These are phyloP conservation scores for Gambusia yucatana DNA, from an alignment of 2,797 vertebrate species.

Conservation along the genomic window DNA sequence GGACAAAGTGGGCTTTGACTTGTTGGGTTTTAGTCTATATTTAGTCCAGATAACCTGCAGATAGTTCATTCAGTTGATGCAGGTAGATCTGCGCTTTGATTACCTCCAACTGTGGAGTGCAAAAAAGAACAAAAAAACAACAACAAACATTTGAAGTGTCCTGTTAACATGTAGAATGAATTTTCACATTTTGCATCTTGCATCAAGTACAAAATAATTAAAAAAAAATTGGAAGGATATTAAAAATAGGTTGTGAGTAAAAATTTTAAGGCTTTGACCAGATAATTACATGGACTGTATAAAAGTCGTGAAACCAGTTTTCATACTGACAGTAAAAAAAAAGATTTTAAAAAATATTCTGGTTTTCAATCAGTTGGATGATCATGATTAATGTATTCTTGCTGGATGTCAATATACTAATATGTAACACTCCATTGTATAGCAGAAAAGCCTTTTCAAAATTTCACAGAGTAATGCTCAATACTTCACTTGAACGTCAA, in stretches of 20 bases:
- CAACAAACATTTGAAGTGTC: not conserved
- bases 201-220: not conserved
- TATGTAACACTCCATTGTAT: not conserved
- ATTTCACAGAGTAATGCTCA: not conserved
- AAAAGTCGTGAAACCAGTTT: not conserved
- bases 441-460: not conserved
- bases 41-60: slow-evolving; percentile 37
- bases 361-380: not conserved
- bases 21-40: slow-evolving; percentile 43
- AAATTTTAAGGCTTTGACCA: not conserved
- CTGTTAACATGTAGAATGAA: not conserved
- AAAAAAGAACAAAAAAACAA: not conserved
- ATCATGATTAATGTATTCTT: not conserved
- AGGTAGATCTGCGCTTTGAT: slow-evolving; percentile 4
- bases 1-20: slow-evolving; percentile 61
- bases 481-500: not conserved
- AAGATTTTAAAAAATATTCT: not conserved
- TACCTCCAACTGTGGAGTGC: slow-evolving; percentile 6
- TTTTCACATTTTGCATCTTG: not conserved
- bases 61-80: slow-evolving; percentile 9
- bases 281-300: not conserved
- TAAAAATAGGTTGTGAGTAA: not conserved
- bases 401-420: not conserved
- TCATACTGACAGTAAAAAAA: not conserved
- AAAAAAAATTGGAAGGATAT: not conserved